Percentiles rank a stretch among this genome's conserved stretches.
Evolutionary conservation across 2,888 invertebrate species (phyloP).

Genomic region (Agrotis ipsilon): DNA sequence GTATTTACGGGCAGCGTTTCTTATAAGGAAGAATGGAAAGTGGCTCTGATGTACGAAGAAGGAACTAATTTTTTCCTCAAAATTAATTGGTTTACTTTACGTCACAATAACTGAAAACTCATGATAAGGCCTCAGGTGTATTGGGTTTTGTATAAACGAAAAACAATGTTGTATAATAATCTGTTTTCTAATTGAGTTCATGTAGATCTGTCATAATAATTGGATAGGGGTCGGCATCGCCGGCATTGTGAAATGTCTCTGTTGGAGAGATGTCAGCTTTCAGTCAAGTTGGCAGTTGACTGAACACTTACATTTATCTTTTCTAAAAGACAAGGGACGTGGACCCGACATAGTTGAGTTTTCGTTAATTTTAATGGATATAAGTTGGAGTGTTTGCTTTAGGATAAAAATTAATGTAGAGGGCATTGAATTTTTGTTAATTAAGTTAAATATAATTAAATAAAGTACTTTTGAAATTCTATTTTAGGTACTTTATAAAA

Average conservation of each 20-base stretch:
- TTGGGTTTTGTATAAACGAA: too few species aligned
- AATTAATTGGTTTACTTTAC: too few species aligned
- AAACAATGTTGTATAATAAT: conserved; percentile 52
- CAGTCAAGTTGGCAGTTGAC: conserved; percentile 84
- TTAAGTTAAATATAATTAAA: conserved; percentile 1
- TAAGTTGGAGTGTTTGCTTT: conserved; percentile 48
- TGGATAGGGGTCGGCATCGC: conserved; percentile 73
- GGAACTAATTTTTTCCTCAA: too few species aligned
- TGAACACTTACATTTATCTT: conserved; percentile 86
- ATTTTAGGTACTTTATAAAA: neutral
- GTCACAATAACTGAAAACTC: too few species aligned
- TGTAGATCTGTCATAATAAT: conserved; percentile 77
- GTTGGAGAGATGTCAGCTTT: conserved; percentile 78
- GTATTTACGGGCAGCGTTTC: too few species aligned
- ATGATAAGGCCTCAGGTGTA: too few species aligned
- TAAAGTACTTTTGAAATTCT: neutral
- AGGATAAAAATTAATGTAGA: conserved; percentile 24
- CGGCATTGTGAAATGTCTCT: conserved; percentile 73
- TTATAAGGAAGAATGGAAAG: too few species aligned
- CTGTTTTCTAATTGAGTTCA: conserved; percentile 63
- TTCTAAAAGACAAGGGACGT: conserved; percentile 71
- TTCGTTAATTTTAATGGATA: conserved; percentile 73
- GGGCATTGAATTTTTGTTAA: conserved; percentile 12
- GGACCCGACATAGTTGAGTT: conserved; percentile 71
- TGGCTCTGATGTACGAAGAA: too few species aligned